Evolutionary conservation across 2,797 vertebrate genomes (phyloP), one percentile per base, ranked within the genome.

Genomic region (Mionectes olivaceus): DNA sequence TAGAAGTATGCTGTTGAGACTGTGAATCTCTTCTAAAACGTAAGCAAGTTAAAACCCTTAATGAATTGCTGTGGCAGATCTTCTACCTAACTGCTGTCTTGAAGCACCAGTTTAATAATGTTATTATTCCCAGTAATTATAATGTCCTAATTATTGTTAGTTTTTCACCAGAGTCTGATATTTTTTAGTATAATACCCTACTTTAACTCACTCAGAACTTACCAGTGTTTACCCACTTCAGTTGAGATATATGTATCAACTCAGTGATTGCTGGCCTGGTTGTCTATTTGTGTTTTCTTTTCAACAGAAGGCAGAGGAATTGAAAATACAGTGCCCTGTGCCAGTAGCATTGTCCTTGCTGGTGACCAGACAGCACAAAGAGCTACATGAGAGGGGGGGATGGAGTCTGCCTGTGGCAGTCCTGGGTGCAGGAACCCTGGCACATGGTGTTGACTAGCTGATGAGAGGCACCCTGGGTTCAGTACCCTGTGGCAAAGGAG

Each of bases 161-260:
- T n/a, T 82, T 79, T 77, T 53, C 39, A 80, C 8, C 17, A 57
- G 46, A 64, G 24, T 30, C 32, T 23, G 41, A 1, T 83, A 16
- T 21, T 61, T 96, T 74, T 80, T 74, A 11, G 50, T 56, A 6
- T 30, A 25, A 39, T 57, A 32, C 19, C 7, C 21, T 73, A 3
- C 35, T 84, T 89, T 70, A 35, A 47, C 24, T 74, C 5, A 6
- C 64, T 68, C 61, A 9, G 2, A 41, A 28, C 6, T 89, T 76
- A 69, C 1, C 8, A 13, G 5, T 44, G 4, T 44, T 87, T 11
- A 11, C 5, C 9, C 33, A 11, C 41, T 53, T 52, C 32, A 46
- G 50, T 33, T 46, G 71, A 69, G 56, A 23, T 46, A 4, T 0
- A 10, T 2, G 0, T 15, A 24, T 41, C 35, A 23, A 2, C 13